A percentile compares a stretch with the other conserved stretches of the same genome.
Conservation (phyloP, 1,140 invertebrate species). For the Amphibalanus amphitrite region DNA sequence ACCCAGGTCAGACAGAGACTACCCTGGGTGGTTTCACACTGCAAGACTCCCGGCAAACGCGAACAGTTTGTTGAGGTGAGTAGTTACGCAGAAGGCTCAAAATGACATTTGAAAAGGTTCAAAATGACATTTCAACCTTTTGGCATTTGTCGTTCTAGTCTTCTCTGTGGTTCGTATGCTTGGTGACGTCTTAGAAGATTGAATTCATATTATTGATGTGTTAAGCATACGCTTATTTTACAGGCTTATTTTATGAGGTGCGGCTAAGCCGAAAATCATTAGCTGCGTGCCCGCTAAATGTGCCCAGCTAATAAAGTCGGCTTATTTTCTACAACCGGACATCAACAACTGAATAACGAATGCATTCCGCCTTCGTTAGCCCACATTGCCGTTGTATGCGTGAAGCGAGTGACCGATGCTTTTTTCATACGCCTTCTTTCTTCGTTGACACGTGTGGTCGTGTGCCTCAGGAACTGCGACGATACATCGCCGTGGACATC, state of each 20-base stretch:
- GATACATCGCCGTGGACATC: conserved; percentile 31
- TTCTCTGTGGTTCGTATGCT: too few species aligned
- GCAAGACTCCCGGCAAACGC: neutral
- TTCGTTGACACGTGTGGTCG: too few species aligned
- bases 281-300: neutral
- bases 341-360: neutral
- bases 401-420: neutral
- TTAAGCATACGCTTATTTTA: too few species aligned
- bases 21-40: neutral
- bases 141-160: too few species aligned
- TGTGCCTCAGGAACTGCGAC: conserved; percentile 20
- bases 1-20: neutral
- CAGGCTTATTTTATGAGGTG: too few species aligned
- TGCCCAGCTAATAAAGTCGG: neutral
- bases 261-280: neutral
- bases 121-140: too few species aligned
- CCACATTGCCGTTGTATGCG: neutral
- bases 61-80: neutral
- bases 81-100: too few species aligned
- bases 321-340: neutral
- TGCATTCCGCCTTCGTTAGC: neutral
- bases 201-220: too few species aligned
- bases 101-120: too few species aligned
- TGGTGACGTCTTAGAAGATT: too few species aligned
- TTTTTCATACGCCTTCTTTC: too few species aligned